Evolutionary conservation across 2,113 vertebrate genomes (phyloP).

Genomic region (Plecotus auritus): DNA sequence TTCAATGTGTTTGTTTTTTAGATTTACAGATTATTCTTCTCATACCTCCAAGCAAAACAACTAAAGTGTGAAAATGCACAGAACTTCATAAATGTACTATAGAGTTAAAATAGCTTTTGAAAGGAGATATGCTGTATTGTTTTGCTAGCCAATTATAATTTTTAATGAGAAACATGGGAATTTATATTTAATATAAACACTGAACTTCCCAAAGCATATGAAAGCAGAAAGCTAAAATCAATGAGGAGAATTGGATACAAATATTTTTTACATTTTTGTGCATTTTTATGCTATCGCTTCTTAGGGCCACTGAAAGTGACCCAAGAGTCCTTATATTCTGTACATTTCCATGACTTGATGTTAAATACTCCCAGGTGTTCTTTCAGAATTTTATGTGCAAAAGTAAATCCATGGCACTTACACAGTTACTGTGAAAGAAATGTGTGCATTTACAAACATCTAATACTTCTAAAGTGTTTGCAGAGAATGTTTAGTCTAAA

Average conservation of each 20-base stretch:
- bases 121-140: constrained; percentile 16
- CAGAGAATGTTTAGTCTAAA: background rate
- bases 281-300: background rate
- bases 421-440: background rate
- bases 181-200: background rate
- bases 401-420: constrained; percentile 15
- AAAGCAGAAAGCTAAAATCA: constrained; percentile 20
- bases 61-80: background rate
- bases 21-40: background rate
- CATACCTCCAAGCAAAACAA: background rate
- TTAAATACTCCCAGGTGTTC: background rate
- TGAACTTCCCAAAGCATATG: background rate
- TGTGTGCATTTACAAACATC: background rate
- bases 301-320: background rate
- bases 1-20: constrained; percentile 6
- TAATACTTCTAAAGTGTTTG: background rate
- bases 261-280: background rate
- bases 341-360: background rate
- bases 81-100: background rate
- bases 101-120: constrained; percentile 18
- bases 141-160: constrained; percentile 10
- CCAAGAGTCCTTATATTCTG: background rate
- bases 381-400: constrained; percentile 33
- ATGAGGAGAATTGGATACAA: background rate
- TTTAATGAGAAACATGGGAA: background rate